Evolutionary conservation across 2,888 invertebrate genomes (phyloP).

Genomic region (Teleogryllus oceanicus): DNA sequence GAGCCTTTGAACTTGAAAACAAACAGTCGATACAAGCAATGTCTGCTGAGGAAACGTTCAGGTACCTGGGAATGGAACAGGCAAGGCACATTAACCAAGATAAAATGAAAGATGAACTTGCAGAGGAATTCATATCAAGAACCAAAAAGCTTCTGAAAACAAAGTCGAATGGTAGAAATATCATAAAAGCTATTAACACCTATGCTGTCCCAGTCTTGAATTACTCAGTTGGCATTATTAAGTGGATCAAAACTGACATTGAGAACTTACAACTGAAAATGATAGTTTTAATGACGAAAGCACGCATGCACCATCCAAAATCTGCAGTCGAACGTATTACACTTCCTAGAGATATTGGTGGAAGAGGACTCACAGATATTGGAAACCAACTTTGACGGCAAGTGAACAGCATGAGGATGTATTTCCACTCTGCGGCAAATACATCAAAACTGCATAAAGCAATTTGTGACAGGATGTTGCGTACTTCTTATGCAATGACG

Average conservation of each 20-base stretch:
- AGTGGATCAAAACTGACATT: background rate
- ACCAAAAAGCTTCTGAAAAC: background rate
- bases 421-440: background rate
- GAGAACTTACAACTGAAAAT: background rate
- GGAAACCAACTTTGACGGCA: background rate
- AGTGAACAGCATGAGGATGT: background rate
- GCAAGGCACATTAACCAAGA: too few species aligned
- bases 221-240: background rate
- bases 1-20: background rate
- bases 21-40: background rate
- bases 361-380: background rate
- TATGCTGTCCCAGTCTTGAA: background rate
- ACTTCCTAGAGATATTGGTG: background rate
- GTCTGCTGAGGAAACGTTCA: background rate
- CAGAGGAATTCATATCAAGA: background rate
- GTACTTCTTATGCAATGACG: background rate
- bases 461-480: background rate
- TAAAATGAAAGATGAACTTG: background rate
- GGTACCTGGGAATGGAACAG: background rate
- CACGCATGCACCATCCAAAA: background rate
- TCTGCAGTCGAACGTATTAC: background rate
- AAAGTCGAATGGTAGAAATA: too few species aligned
- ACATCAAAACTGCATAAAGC: background rate
- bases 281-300: background rate
- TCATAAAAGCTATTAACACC: background rate